Base-by-base conservation (phyloP, 1,140 invertebrate genomes). In the Macrobrachium rosenbergii region DNA sequence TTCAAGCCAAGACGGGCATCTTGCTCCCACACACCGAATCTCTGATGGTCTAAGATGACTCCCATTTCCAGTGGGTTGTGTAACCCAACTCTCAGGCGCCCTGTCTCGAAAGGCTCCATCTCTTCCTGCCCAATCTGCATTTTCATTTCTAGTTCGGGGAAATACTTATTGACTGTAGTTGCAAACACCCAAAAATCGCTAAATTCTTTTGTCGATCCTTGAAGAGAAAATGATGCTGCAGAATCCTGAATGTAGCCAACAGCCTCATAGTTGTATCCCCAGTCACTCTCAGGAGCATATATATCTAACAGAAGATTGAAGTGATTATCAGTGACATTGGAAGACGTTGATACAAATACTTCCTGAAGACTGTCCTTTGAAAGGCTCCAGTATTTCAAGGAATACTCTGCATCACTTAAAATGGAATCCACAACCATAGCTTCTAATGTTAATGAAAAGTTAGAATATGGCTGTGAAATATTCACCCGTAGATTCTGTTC, bases 51-150 rank as follows among this genome's bases (percentile, higher is more conserved):
- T 43, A 87, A 19, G n/a, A 52, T 17, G 8, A 72, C 67, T 67
- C 85, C 85, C 12, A 62, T 58, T 63, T 80, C 85, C 63, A 87
- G n/a, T 45, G 85, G 85, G 23, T 63, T 87, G 67, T 87, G 85
- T 43, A 87, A 73, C 10, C 85, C 85, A 59, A 87, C 60, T 45
- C 85, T 87, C 11, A 81, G 11, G 3, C 85, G 73, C 12, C 67
- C 85, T 59, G 59, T 64, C 52, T 87, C 78, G 59, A 81, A 75
- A 21, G 60, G 58, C 45, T 75, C 78, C 37, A 52, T 14, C n/a
- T 81, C 59, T 5, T 73, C 58, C 69, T 76, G 52, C 5, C 78
- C 85, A 63, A 80, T 45, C 21, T 81, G 43, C 19, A 81, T 21
- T 43, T 28, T 23, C 28, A 81, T n/a, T 14, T 52, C 28, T 5